A percentile compares a stretch with the other conserved stretches of the same genome.
These are phyloP conservation scores for Hetaerina americana DNA, from an alignment of 1,140 invertebrate genomes.

Conservation along the genomic window DNA sequence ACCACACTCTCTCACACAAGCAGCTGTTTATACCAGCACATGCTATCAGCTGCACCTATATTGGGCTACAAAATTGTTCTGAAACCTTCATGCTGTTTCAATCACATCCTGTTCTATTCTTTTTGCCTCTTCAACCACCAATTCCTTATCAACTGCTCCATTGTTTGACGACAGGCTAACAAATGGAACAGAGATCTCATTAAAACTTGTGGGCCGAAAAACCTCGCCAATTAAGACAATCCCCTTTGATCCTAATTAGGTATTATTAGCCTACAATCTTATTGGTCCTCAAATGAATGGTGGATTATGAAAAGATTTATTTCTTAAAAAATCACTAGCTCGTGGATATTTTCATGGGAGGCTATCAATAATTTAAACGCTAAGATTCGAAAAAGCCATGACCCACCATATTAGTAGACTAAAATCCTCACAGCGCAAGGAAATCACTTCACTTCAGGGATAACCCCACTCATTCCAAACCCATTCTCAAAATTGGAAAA, in stretches of 20 bases:
- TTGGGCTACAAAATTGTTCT: too few relatives aligned
- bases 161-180: too few relatives aligned
- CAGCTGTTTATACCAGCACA: too few relatives aligned
- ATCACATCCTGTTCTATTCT: too few relatives aligned
- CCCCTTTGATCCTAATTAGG: not conserved
- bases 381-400: not conserved
- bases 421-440: not conserved
- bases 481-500: not conserved
- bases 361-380: not conserved
- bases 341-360: not conserved
- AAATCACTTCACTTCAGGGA: not conserved
- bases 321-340: not conserved
- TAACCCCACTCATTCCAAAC: too few relatives aligned
- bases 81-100: too few relatives aligned
- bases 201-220: too few relatives aligned
- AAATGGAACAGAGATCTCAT: too few relatives aligned
- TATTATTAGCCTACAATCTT: not conserved
- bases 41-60: too few relatives aligned
- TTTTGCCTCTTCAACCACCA: too few relatives aligned
- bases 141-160: too few relatives aligned
- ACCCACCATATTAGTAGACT: not conserved
- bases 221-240: not conserved
- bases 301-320: not conserved
- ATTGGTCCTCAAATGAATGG: not conserved
- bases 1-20: too few relatives aligned